These are phyloP conservation scores for Craterocephalus amniculus DNA, from an alignment of 2,797 vertebrate genomes.

Conservation along the genomic window DNA sequence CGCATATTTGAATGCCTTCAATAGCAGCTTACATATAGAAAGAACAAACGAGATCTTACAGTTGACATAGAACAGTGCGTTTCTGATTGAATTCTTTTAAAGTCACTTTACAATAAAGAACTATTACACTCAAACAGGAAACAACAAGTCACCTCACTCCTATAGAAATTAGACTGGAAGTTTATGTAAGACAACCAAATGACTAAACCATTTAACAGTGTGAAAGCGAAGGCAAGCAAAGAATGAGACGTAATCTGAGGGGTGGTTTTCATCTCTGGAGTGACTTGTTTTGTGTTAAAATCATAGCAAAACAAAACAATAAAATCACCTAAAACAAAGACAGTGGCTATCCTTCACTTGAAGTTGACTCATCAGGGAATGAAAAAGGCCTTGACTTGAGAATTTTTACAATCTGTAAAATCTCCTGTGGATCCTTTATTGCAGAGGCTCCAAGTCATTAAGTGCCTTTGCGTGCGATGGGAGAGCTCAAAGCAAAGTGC, in stretches of 20 bases:
- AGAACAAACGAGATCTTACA: background rate
- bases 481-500: constrained; percentile 28
- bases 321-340: background rate
- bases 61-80: background rate
- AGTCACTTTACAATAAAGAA: background rate
- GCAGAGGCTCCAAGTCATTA: constrained; percentile 17
- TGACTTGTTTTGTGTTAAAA: background rate
- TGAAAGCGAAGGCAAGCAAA: background rate
- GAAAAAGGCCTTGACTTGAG: constrained; percentile 2
- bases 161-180: background rate
- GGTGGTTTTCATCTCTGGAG: background rate
- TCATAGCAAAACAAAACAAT: background rate
- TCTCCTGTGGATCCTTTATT: constrained; percentile 27
- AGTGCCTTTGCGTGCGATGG: constrained; percentile 17
- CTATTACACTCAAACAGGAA: background rate
- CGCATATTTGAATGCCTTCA: constrained; percentile 12
- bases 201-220: background rate
- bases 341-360: background rate
- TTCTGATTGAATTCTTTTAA: background rate
- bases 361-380: background rate
- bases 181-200: background rate
- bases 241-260: background rate
- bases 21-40: background rate
- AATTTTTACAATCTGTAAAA: constrained; percentile 27
- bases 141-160: background rate